Evolutionary conservation across 2,888 invertebrate species (phyloP), one percentile per base, ranked within the genome.

Genomic region (Thera britannica): DNA sequence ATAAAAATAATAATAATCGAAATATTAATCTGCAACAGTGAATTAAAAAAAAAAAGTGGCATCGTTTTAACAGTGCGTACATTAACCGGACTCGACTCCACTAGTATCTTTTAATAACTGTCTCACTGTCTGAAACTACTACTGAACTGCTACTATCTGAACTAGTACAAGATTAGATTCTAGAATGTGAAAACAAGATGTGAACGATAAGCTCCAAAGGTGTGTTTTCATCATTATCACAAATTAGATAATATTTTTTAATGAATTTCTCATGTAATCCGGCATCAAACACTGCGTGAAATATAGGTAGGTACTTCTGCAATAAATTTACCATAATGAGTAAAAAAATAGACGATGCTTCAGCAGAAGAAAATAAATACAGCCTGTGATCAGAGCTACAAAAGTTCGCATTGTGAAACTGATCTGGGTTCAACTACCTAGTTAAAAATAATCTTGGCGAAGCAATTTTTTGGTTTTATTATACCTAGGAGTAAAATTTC

Each of bases 401-500:
- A 44, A 6, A 46, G 9, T 8, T 46, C 44, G 9, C 44, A 38
- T 38, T 5, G 6, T 5, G 6, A 38, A 38, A 38, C 12, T 12
- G n/a, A 23, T 23, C 23, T n/a, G n/a, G n/a, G 48, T 49, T 23
- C 23, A 23, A 23, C 48, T 49, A 11, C 0, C 48, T 3, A 41
- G 3, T 11, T 34, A 8, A 52, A 52, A 52, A 34, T 52, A 52
- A 52, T 52, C 23, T 2, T 41, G 8, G 38, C 11, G 8, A 51
- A 57, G 38, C 12, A 6, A 61, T 65, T 56, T 36, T 51, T 60
- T 48, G 38, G 46, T 54, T 56, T 56, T 61, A 65, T 61, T 60
- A 62, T 68, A 62, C 48, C 61, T 65, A 51, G 51, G 54, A 58
- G 46, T 41, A 52, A 52, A 2, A 49, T 49, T 60, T 41, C 23